Evolutionary conservation across 2,888 invertebrate genomes (phyloP).

Genomic region (Platycnemis pennipes): DNA sequence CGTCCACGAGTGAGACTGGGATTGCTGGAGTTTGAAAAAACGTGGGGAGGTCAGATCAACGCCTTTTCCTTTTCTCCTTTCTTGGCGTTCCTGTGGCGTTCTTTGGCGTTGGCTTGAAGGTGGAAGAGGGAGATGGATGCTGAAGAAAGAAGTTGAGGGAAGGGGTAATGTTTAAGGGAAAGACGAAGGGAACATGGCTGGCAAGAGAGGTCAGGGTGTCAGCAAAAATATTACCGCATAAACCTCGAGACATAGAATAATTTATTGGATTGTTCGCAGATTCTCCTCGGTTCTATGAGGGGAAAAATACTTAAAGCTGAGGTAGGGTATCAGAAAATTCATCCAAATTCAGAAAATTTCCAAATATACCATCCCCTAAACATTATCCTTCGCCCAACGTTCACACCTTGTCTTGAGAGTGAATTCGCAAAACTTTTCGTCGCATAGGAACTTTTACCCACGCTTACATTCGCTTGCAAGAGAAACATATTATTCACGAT

Average conservation of each 20-base stretch:
- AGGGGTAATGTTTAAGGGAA: no score
- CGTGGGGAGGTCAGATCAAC: no score
- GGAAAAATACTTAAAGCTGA: conserved; percentile 29
- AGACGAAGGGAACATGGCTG: no score
- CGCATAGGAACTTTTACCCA: background rate
- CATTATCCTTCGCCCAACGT: background rate
- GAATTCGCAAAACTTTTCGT: background rate
- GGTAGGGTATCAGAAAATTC: background rate
- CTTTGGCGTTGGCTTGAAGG: no score
- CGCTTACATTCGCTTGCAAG: background rate
- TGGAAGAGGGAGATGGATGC: no score
- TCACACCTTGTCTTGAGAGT: background rate
- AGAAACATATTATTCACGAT: background rate
- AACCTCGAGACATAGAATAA: conserved; percentile 50
- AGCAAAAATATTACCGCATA: background rate
- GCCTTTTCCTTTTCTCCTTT: no score
- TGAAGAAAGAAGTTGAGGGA: no score
- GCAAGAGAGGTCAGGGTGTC: background rate
- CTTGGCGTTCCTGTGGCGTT: no score
- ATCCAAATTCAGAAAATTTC: background rate
- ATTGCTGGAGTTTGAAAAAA: no score
- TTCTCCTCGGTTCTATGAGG: conserved; percentile 36
- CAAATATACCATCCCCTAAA: background rate
- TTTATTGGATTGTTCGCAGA: conserved; percentile 63
- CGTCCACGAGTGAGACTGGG: no score